Evolutionary conservation across 1,140 invertebrate genomes (phyloP), one percentile per base, ranked within the genome.

Genomic region (Achatina immaculata): DNA sequence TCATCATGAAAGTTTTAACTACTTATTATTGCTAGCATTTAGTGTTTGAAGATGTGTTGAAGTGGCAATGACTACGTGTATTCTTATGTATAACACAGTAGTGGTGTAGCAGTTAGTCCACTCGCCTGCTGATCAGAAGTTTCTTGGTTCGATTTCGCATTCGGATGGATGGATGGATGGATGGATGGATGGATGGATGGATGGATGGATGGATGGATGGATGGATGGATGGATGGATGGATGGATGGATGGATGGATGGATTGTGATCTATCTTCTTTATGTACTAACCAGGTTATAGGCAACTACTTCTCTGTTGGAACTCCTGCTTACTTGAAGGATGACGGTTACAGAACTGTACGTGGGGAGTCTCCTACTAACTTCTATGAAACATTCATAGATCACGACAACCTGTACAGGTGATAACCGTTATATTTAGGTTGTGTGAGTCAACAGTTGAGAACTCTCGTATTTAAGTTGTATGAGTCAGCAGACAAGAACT

Each of bases 281-380:
- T n/a, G n/a, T n/a, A n/a, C n/a, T n/a, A n/a, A n/a, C n/a, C 58
- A 78, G 76, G 76, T 78, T 34, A 4, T 68, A 19, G 76, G 76
- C 58, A 66, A 55, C 21, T 78, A 78, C 43, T 78, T 78, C 43
- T 42, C 58, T 21, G 34, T 78, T 4, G 58, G 58, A 28, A 43
- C 76, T 24, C 31, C 31, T 11, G 24, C 42, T 14, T 45, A 42
- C 48, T 28, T n/a, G 0, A 68, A 19, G 38, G 40, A 68, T 36
- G 28, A 34, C 0, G 40, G 24, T 36, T 78, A 78, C 42, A 14
- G 43, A 28, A 36, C 76, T 9, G 40, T 55, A 0, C 9, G 6
- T 0, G 43, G 43, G 0, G 1, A 68, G 24, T 28, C n/a, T 31
- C 62, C 58, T 36, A 19, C 31, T 9, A 1, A 68, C 1, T 78